phyloP scores from a whole-genome alignment of 2,113 vertebrate species.

The Sinocyclocheilus maitianheensis region DNA sequence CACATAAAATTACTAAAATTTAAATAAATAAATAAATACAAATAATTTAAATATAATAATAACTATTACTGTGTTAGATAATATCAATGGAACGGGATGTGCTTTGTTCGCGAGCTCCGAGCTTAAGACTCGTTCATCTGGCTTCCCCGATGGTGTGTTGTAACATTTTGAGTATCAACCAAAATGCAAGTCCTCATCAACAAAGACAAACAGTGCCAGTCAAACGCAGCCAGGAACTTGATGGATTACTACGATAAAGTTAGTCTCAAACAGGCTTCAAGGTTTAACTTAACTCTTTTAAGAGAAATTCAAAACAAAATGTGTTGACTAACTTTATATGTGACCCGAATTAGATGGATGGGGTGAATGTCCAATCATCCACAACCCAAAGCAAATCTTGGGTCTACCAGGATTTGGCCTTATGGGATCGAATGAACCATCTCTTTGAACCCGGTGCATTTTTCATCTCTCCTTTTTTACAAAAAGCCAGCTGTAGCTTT shows the following conservation, averaged over 20 bases:
- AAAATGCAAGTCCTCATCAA: conserved; percentile 31
- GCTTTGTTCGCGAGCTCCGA: not conserved
- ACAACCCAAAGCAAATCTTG: conserved; percentile 3
- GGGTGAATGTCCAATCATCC: not conserved
- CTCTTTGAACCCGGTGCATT: conserved; percentile 10
- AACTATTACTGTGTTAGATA: not conserved
- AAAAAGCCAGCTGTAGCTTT: conserved; percentile 51
- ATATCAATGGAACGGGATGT: not conserved
- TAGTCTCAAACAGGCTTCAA: conserved; percentile 36
- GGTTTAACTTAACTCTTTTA: conserved; percentile 2
- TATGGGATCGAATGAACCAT: not conserved
- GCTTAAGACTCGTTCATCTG: not conserved
- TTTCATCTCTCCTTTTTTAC: conserved; percentile 15
- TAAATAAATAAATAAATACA: not conserved
- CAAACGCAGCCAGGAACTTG: conserved; percentile 13
- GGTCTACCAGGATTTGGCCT: not conserved
- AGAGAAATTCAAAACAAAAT: not conserved
- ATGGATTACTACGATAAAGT: conserved; percentile 34
- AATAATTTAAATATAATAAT: not conserved
- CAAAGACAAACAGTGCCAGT: conserved; percentile 20
- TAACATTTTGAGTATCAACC: conserved; percentile 40
- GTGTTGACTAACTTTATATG: not conserved
- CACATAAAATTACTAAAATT: not conserved
- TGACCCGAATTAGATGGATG: not conserved
- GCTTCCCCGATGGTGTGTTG: not conserved